These are phyloP conservation scores for Dipodomys merriami DNA, from an alignment of 2,113 vertebrate genomes.

Conservation along the genomic window DNA sequence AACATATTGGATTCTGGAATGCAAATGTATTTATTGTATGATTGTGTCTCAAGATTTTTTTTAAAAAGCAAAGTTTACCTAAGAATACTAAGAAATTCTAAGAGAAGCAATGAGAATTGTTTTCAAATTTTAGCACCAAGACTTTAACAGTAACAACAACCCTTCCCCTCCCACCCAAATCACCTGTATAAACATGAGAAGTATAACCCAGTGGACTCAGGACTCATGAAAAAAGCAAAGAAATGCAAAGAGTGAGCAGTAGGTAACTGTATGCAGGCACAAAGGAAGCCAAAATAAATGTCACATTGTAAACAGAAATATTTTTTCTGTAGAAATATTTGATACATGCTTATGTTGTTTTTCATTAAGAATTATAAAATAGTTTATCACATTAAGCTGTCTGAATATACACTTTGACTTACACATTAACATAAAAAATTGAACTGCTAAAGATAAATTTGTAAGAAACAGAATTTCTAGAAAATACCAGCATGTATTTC, in stretches of 20 bases:
- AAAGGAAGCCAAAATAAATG: neutral
- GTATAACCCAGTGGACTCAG: neutral
- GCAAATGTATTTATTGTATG: neutral
- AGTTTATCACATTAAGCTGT: neutral
- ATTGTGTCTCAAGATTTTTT: neutral
- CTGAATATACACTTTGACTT: neutral
- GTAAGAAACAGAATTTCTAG: neutral
- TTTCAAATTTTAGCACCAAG: neutral
- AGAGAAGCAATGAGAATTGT: neutral
- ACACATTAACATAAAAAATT: neutral
- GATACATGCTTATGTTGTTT: no score
- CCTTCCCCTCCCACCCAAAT: no score
- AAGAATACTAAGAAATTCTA: neutral
- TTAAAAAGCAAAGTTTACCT: neutral
- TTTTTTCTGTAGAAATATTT: neutral
- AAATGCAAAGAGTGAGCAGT: neutral
- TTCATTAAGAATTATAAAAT: neutral
- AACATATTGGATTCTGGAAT: neutral
- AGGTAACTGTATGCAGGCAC: accelerated
- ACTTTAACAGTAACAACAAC: neutral
- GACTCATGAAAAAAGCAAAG: neutral
- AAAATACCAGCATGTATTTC: neutral
- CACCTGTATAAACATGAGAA: neutral
- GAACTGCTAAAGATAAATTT: neutral
- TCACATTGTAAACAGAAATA: neutral